Percentiles rank a stretch among this genome's conserved stretches.
These are phyloP conservation scores for Glareola pratincola DNA, from an alignment of 2,113 vertebrate genomes.

Conservation along the genomic window DNA sequence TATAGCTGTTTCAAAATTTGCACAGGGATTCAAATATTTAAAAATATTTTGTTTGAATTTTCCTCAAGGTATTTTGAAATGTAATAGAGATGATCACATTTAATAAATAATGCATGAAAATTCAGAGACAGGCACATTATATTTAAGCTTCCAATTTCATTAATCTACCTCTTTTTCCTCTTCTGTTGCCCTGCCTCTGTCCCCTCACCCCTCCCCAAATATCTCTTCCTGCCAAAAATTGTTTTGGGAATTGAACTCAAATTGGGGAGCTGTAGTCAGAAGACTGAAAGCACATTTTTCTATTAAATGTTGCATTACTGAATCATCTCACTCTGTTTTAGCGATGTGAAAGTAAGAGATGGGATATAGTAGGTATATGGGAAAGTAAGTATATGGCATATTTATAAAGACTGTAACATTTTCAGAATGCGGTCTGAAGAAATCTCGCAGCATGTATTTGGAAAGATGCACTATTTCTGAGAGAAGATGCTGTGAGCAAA, in stretches of 20 bases:
- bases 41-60: conserved; percentile 34
- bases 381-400: not conserved
- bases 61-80: not conserved
- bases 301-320: not conserved
- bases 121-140: not conserved
- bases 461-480: not conserved
- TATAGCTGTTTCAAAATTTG: not conserved
- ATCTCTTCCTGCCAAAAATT: not conserved
- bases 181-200: not conserved
- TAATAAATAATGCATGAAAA: conserved; percentile 1
- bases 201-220: fast-evolving
- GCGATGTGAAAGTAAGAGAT: not conserved
- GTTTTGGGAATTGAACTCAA: not conserved
- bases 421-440: not conserved
- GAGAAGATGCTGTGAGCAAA: not conserved
- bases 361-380: no score
- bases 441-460: not conserved
- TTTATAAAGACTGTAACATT: not conserved
- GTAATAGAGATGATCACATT: not conserved
- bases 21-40: not conserved
- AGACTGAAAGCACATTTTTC: not conserved
- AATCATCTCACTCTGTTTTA: not conserved
- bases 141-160: not conserved
- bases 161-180: not conserved
- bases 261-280: not conserved